Evolutionary conservation across 2,797 vertebrate species (phyloP).

Genomic region (Arnoldichthys spilopterus): DNA sequence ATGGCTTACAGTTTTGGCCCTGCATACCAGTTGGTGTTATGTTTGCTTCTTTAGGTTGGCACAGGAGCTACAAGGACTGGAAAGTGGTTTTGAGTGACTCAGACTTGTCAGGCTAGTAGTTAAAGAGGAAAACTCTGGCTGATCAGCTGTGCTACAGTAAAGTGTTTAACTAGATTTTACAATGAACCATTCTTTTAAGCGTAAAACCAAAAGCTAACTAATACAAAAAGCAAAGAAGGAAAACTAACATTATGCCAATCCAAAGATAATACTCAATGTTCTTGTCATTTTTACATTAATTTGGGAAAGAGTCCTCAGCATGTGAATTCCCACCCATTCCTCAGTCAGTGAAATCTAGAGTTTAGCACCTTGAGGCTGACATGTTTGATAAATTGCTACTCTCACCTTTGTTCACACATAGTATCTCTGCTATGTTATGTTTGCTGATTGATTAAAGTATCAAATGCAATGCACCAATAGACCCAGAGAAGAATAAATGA

Average conservation of each 20-base stretch:
- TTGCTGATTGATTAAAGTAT: conserved; percentile 26
- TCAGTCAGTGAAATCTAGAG: background rate
- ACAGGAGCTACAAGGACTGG: too few relatives aligned
- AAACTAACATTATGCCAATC: background rate
- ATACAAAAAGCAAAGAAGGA: background rate
- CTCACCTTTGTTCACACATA: conserved; percentile 18
- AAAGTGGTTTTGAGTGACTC: too few relatives aligned
- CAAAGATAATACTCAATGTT: conserved; percentile 19
- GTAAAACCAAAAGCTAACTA: background rate
- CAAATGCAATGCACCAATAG: too few relatives aligned
- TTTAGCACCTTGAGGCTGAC: conserved; percentile 1
- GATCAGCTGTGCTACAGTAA: too few relatives aligned
- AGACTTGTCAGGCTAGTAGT: too few relatives aligned
- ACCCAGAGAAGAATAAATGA: too few relatives aligned
- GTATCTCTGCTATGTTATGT: conserved; percentile 2
- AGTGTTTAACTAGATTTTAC: too few relatives aligned
- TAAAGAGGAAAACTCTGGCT: too few relatives aligned
- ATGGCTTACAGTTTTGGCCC: too few relatives aligned
- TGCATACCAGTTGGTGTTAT: too few relatives aligned
- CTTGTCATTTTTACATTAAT: background rate
- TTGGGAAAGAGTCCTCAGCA: background rate
- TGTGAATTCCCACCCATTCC: conserved; percentile 15
- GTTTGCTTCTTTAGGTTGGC: too few relatives aligned
- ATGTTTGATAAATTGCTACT: conserved; percentile 17
- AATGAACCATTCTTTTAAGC: background rate